phyloP scores from a whole-genome alignment of 2,888 invertebrate genomes.

The Drosophila setosimentum region DNA sequence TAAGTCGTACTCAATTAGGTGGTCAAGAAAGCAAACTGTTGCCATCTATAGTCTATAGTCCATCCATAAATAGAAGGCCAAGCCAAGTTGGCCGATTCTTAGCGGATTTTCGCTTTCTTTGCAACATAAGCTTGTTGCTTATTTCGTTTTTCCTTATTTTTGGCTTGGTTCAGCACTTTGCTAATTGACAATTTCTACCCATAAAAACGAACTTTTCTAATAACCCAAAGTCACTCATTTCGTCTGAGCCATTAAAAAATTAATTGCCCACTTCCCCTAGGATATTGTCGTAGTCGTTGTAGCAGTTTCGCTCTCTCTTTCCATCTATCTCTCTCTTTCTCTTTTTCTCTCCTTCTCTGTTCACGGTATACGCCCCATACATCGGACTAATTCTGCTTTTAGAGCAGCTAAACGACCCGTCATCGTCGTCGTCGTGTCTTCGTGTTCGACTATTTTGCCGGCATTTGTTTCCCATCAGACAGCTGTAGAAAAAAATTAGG shows the following conservation, averaged over 20 bases:
- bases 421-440: slow-evolving; percentile 22
- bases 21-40: slow-evolving; percentile 23
- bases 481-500: slow-evolving; percentile 58
- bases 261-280: slow-evolving; percentile 71
- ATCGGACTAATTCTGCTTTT: slow-evolving; percentile 71
- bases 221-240: slow-evolving; percentile 74
- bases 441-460: slow-evolving; percentile 22
- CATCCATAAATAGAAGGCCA: slow-evolving; percentile 9
- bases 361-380: slow-evolving; percentile 66
- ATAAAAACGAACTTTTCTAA: slow-evolving; percentile 64
- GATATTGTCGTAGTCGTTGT: slow-evolving; percentile 27
- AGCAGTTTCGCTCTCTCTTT: background rate
- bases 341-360: background rate
- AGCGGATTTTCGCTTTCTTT: slow-evolving; percentile 32
- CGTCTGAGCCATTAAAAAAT: slow-evolving; percentile 79
- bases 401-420: slow-evolving; percentile 61
- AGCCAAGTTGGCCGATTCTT: slow-evolving; percentile 53
- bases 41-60: slow-evolving; percentile 16
- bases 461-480: slow-evolving; percentile 60
- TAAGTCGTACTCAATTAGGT: slow-evolving; percentile 66
- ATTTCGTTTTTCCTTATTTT: slow-evolving; percentile 8
- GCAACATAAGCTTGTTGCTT: background rate
- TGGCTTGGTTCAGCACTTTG: slow-evolving; percentile 57
- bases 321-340: background rate
- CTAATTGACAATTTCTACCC: slow-evolving; percentile 73